Evolutionary conservation across 2,113 vertebrate species (phyloP).

Genomic region (Electrona antarctica): DNA sequence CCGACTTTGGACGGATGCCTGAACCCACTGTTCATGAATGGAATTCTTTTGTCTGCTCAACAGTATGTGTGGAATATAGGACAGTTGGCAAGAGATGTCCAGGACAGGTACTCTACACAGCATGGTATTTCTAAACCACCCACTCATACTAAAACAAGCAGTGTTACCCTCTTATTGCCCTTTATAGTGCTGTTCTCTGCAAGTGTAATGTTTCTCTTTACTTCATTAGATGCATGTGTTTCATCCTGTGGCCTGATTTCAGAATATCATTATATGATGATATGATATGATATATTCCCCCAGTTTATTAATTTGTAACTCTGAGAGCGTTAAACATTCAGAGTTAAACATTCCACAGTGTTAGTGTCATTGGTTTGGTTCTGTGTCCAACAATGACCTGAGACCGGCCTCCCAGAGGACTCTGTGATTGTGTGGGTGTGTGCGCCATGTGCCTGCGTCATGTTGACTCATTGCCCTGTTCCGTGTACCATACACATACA

Average conservation of each 20-base stretch:
- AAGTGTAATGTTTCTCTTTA: neutral
- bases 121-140: constrained; percentile 27
- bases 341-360: neutral
- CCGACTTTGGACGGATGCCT: constrained; percentile 50
- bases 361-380: constrained; percentile 24
- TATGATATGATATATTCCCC: too few species aligned
- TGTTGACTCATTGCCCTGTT: constrained; percentile 55
- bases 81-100: constrained; percentile 31
- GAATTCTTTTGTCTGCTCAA: constrained; percentile 51
- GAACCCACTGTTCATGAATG: constrained; percentile 35
- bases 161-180: neutral
- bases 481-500: constrained; percentile 14
- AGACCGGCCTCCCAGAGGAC: constrained; percentile 14
- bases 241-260: constrained; percentile 12
- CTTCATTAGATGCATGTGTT: constrained; percentile 7
- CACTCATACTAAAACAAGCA: constrained; percentile 1
- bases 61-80: constrained; percentile 53
- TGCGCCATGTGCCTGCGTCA: constrained; percentile 43
- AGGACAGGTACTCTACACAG: neutral
- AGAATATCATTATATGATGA: constrained; percentile 20
- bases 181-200: neutral
- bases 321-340: too few species aligned
- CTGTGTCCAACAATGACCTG: neutral
- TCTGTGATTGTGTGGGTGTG: constrained; percentile 40
- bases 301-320: too few species aligned